phyloP scores from a whole-genome alignment of 2,113 vertebrate genomes.

The Anser cygnoides region DNA sequence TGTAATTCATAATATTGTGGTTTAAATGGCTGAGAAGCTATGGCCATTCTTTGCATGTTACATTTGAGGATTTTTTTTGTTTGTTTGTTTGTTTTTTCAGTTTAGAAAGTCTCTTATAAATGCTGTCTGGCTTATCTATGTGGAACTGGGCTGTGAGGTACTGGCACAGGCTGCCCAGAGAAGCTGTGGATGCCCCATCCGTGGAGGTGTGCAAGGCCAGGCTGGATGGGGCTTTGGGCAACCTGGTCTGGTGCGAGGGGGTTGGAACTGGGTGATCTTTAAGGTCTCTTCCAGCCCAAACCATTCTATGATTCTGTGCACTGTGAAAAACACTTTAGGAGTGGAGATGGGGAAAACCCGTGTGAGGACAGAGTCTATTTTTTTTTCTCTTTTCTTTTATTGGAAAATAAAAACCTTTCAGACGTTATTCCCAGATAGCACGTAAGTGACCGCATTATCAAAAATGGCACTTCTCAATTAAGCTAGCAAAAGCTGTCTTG shows the following conservation, averaged over 20 bases:
- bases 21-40: background rate
- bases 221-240: background rate
- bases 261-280: background rate
- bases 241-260: background rate
- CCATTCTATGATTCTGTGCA: background rate
- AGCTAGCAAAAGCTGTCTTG: background rate
- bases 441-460: background rate
- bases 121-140: background rate
- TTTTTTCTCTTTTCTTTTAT: background rate
- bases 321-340: background rate
- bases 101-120: background rate
- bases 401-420: accelerated
- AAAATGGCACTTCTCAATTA: background rate
- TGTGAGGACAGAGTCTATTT: background rate
- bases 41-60: background rate
- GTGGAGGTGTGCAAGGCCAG: no score
- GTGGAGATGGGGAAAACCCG: background rate
- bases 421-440: background rate
- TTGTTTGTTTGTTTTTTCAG: background rate
- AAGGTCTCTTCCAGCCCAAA: background rate
- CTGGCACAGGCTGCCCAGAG: background rate
- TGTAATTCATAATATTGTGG: background rate
- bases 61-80: background rate
- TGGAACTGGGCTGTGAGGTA: background rate
- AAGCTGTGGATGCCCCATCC: background rate